Evolutionary conservation across 1,140 invertebrate species (phyloP).

Genomic region (Nasonia giraulti): DNA sequence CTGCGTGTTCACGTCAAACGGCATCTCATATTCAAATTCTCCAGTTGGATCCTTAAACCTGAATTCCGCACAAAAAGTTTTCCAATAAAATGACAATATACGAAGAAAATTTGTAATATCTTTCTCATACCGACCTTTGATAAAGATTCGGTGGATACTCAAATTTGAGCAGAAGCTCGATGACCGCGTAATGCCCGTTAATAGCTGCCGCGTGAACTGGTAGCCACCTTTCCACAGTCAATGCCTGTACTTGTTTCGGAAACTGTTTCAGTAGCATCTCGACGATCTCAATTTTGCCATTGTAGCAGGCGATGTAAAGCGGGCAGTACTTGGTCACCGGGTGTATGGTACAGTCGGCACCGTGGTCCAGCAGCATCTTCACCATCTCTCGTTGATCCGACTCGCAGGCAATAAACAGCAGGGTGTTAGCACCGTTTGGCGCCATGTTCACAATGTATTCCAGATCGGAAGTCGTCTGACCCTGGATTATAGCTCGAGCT

Average conservation of each 20-base stretch:
- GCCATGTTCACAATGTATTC: conserved; percentile 89
- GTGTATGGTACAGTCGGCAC: conserved; percentile 90
- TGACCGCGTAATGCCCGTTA: conserved; percentile 86
- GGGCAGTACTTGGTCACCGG: conserved; percentile 94
- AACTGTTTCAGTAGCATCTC: conserved; percentile 84
- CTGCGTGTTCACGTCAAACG: conserved; percentile 92
- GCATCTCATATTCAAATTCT: conserved; percentile 88
- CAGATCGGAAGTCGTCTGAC: conserved; percentile 77
- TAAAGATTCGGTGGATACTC: conserved; percentile 84
- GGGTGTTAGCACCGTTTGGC: conserved; percentile 88
- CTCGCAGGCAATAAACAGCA: conserved; percentile 89
- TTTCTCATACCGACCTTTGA: conserved; percentile 53
- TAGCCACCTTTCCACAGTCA: conserved; percentile 93
- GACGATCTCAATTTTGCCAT: conserved; percentile 88
- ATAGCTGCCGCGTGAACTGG: conserved; percentile 94
- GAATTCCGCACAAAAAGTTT: background rate
- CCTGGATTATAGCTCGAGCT: conserved; percentile 79
- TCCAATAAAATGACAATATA: background rate
- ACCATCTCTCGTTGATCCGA: conserved; percentile 88
- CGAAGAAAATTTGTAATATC: background rate
- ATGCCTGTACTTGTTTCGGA: conserved; percentile 81
- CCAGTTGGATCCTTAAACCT: conserved; percentile 80
- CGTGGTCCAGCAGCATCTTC: conserved; percentile 83
- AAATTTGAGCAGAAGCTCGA: conserved; percentile 87
- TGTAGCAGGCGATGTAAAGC: conserved; percentile 92